Base-by-base conservation (phyloP, 2,113 vertebrate genomes). In the Machaerirhynchus nigripectus region DNA sequence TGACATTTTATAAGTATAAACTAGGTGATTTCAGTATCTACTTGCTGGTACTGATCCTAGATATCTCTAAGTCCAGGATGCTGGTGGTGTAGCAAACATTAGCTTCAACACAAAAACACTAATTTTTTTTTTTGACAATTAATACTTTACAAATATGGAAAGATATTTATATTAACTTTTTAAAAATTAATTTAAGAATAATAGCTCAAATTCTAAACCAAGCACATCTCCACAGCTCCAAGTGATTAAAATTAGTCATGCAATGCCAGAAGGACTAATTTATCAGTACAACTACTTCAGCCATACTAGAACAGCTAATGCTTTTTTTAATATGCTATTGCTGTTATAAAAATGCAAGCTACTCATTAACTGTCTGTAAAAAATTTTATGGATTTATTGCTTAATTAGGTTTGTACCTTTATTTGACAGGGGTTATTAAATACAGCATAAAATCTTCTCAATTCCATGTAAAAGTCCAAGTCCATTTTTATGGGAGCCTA, bases 351-450 rank as follows among this genome's bases (percentile, higher is more conserved):
- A 97, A 89, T 88, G 47, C 55, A 96, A 93, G 61, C 33, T 74
- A 92, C 64, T 91, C 76, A 90, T 95, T 96, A 95, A 70, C 87
- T 88, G 67, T 79, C 81, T 93, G 73, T 93, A 96, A 96, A 81
- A 94, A 35, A 65, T 95, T 97, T 77, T 96, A 90, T 90, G 61
- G 79, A 96, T 97, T 97, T 97, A 95, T 97, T 94, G 87, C 75
- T 96, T 97, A 96, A 97, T 97, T 97, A 96, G 46, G 22, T 96
- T 96, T 91, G 57, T 91, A 93, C 74, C 24, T 97, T 97, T 95
- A 91, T 97, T 95, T 96, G 95, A 94, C 92, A 96, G 47, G 57
- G 44, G 22, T 92, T 96, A 94, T 94, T 96, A 89, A 95, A 60
- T 87, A 61, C 18, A 89, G 27, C n/a, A 67, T 80, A 90, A 60